Base-by-base conservation (phyloP, 2,113 vertebrate species). In the Xenopus laevis region DNA sequence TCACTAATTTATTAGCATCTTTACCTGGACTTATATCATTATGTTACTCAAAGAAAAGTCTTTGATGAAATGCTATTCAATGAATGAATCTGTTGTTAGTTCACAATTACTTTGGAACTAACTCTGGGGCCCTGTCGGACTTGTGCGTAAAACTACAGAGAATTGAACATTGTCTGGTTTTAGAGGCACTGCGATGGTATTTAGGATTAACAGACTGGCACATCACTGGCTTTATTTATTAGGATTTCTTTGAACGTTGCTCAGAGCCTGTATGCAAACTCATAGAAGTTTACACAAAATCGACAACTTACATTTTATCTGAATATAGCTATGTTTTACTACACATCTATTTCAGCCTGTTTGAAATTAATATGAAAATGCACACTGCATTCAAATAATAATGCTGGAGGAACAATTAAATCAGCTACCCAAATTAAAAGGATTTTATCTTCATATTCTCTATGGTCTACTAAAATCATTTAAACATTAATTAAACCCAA, bases 131-230 rank as follows among this genome's bases (percentile, higher is more conserved):
- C 65, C 79, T 72, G 84, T 80, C 77, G 79, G 82, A 78, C 67
- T 77, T 77, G 79, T 83, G 78, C 78, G 82, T 78, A 71, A 18
- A 79, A 82, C 71, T 78, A 79, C 78, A 65, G 23, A 47, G 68
- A 62, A 75, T 68, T 75, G 44, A 68, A 68, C 57, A 53, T 47
- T 67, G 68, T 77, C 76, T 78, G 76, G 64, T 68, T 78, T 78
- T 57, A 55, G 33, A 71, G 44, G 64, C 40, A 52, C 58, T 17
- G 72, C 27, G 72, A 75, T 75, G 72, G 72, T 68, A 75, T 75
- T 68, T 75, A 53, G 72, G 65, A 75, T 75, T 68, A 75, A 62
- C 65, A 75, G 72, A 53, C 57, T 44, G 65, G 57, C 7, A 21
- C 57, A 62, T 67, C 64, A n/a, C 21, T 62, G 45, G 17, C 65